Percentiles rank a stretch among this genome's conserved stretches.
These are phyloP conservation scores for Crotalus horridus DNA, from an alignment of 2,113 vertebrate genomes.

Conservation along the genomic window DNA sequence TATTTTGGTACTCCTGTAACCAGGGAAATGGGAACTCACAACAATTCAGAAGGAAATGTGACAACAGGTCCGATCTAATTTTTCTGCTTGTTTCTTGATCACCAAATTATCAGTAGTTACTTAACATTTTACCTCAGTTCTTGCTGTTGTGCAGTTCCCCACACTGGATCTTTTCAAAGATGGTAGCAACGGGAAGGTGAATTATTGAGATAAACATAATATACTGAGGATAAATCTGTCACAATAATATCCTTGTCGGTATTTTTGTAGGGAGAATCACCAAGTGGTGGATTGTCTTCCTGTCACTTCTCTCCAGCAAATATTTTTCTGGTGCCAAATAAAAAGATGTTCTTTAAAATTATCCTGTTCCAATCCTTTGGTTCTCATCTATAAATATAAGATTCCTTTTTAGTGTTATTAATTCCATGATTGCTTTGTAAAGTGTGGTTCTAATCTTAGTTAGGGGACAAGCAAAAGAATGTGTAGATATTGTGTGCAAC, in stretches of 20 bases:
- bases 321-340: not conserved
- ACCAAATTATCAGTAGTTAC: not conserved
- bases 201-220: not conserved
- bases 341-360: not conserved
- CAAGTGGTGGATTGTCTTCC: too few relatives aligned
- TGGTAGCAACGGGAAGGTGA: rapidly evolving
- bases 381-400: not conserved
- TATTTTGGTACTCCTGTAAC: not conserved
- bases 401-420: not conserved
- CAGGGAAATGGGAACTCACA: not conserved
- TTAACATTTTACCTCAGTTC: not conserved
- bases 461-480: not conserved
- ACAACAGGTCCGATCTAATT: not conserved
- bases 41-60: not conserved
- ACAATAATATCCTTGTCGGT: not conserved
- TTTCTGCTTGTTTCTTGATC: not conserved
- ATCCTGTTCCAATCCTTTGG: not conserved
- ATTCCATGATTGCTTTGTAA: not conserved
- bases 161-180: not conserved
- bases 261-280: not conserved
- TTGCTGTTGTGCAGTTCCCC: not conserved
- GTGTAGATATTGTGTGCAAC: not conserved
- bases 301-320: not conserved
- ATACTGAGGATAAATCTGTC: not conserved
- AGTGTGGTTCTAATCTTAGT: not conserved